Evolutionary conservation across 2,888 invertebrate genomes (phyloP).

Genomic region (Caenorhabditis auriculariae): DNA sequence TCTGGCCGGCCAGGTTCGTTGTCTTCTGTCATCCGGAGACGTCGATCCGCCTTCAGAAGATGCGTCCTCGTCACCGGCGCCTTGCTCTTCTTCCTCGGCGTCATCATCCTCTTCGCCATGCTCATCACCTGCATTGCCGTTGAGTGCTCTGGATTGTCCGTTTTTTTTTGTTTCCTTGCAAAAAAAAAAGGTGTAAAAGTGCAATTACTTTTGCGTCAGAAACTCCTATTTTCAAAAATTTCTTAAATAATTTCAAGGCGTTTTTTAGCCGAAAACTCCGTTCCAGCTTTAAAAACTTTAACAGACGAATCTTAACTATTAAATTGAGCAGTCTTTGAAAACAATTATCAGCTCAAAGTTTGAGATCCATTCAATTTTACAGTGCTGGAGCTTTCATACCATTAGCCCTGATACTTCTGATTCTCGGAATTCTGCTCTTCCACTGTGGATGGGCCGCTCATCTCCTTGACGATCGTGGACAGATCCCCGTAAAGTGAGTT

Average conservation of each 20-base stretch:
- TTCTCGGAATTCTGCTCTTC: slow-evolving; percentile 60
- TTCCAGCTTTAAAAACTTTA: too few relatives aligned
- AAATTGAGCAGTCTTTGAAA: neutral
- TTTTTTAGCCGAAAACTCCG: neutral
- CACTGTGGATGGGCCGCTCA: slow-evolving; percentile 64
- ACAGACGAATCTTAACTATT: too few relatives aligned
- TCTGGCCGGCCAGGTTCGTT: slow-evolving; percentile 54
- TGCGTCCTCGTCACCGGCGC: slow-evolving; percentile 56
- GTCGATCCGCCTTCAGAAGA: slow-evolving; percentile 31
- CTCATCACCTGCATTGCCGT: slow-evolving; percentile 60
- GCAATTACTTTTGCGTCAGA: too few relatives aligned
- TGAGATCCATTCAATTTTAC: neutral
- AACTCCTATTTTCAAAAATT: too few relatives aligned
- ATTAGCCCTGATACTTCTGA: slow-evolving; percentile 58
- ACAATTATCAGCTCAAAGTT: neutral
- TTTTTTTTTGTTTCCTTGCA: slow-evolving; percentile 1
- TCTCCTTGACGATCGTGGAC: slow-evolving; percentile 57
- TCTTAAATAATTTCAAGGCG: neutral
- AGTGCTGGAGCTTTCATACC: slow-evolving; percentile 57
- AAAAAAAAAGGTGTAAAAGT: too few relatives aligned
- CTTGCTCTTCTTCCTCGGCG: slow-evolving; percentile 58
- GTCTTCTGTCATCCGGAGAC: neutral
- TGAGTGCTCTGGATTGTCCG: slow-evolving; percentile 57
- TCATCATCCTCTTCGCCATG: slow-evolving; percentile 57
- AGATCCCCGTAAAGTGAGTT: slow-evolving; percentile 50